Conservation (phyloP, 2,888 invertebrate genomes). For the Diarsia brunnea region DNA sequence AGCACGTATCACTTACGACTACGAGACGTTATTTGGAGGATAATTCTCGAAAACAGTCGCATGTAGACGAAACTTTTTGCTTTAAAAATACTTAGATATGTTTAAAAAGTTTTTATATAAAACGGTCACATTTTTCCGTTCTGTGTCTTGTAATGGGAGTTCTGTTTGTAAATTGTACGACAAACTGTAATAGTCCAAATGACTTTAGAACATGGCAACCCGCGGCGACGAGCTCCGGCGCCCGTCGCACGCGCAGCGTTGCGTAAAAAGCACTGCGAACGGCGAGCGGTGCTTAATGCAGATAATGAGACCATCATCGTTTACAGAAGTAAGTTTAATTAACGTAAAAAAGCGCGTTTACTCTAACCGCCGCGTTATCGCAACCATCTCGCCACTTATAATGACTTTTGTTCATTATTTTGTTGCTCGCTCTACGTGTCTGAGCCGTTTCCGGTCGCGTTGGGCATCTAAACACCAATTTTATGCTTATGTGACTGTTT, state of each 20-base stretch:
- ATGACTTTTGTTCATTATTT: constrained; percentile 90
- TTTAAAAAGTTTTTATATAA: constrained; percentile 54
- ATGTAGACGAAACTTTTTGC: constrained; percentile 55
- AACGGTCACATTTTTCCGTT: constrained; percentile 53
- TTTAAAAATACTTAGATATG: constrained; percentile 26
- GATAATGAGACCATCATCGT: constrained; percentile 87
- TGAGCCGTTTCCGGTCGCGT: constrained; percentile 83
- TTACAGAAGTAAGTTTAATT: constrained; percentile 90
- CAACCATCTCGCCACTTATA: constrained; percentile 85
- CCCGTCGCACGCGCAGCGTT: constrained; percentile 74
- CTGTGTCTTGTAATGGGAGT: constrained; percentile 44
- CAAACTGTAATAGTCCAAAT: constrained; percentile 64
- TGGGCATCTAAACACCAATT: constrained; percentile 83
- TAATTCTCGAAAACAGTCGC: constrained; percentile 64
- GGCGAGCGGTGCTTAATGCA: constrained; percentile 79
- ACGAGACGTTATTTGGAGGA: constrained; percentile 57
- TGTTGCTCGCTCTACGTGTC: constrained; percentile 83
- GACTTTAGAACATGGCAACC: constrained; percentile 70
- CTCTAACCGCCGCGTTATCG: constrained; percentile 87
- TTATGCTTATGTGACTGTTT: constrained; percentile 84
- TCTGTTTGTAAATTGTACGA: constrained; percentile 58
- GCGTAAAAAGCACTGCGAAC: constrained; percentile 80
- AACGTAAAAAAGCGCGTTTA: constrained; percentile 90
- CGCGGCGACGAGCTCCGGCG: constrained; percentile 39
- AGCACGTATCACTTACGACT: constrained; percentile 58